Evolutionary conservation across 2,113 vertebrate genomes (phyloP).

Genomic region (Hemicordylus capensis): DNA sequence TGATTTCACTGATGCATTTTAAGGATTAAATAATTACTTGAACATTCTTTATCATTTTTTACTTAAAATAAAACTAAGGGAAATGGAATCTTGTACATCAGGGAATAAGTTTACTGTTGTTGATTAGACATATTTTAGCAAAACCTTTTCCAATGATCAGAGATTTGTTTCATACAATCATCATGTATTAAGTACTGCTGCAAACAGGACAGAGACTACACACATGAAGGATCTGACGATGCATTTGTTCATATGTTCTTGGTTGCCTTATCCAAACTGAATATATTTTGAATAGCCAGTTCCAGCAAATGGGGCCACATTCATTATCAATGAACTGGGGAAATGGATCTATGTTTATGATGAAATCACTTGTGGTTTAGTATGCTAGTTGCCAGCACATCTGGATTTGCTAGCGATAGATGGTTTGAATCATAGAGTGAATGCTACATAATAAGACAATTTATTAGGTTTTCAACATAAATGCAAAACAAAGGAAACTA

Average conservation of each 20-base stretch:
- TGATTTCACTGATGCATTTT: neutral
- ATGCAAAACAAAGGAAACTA: constrained; percentile 43
- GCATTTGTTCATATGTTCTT: constrained; percentile 10
- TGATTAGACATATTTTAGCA: neutral
- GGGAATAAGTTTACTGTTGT: neutral
- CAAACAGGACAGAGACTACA: constrained; percentile 4
- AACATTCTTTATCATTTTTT: neutral
- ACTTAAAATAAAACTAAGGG: neutral
- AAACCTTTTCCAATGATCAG: neutral
- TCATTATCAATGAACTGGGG: constrained; percentile 41
- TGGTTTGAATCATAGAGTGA: constrained; percentile 31
- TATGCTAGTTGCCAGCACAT: constrained; percentile 39
- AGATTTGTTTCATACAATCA: neutral
- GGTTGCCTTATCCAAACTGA: constrained; percentile 11
- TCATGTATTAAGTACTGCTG: constrained; percentile 5
- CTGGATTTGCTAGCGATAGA: constrained; percentile 47
- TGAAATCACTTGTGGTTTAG: constrained; percentile 19
- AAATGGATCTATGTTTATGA: neutral
- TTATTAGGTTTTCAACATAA: constrained; percentile 21
- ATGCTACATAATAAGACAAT: constrained; percentile 42
- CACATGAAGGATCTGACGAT: neutral
- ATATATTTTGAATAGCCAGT: neutral
- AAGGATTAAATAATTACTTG: neutral
- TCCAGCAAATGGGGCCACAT: constrained; percentile 28
- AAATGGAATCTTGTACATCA: neutral